Conservation (phyloP, 2,888 invertebrate species). For the Eucera pruinosa region DNA sequence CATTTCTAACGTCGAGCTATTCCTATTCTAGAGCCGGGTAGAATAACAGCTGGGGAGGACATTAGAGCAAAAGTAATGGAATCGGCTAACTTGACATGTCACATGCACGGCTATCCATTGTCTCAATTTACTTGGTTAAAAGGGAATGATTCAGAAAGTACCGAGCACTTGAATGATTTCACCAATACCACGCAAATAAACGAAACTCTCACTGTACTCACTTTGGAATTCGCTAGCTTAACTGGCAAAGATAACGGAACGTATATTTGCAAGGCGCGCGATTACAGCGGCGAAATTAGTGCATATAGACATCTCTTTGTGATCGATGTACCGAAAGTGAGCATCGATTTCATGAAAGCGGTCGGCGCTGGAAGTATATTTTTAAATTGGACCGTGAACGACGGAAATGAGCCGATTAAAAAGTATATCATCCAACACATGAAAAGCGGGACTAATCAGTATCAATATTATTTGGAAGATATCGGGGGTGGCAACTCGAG, state of each 20-base stretch:
- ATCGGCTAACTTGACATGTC: constrained; percentile 85
- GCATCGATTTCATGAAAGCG: constrained; percentile 90
- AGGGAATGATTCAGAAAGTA: constrained; percentile 85
- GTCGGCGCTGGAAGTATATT: constrained; percentile 91
- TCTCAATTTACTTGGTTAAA: constrained; percentile 87
- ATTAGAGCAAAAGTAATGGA: constrained; percentile 86
- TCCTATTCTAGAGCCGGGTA: constrained; percentile 84
- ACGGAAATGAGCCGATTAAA: constrained; percentile 90
- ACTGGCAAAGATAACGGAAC: constrained; percentile 91
- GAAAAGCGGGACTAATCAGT: constrained; percentile 86
- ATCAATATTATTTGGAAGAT: constrained; percentile 86
- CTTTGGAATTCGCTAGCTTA: constrained; percentile 86
- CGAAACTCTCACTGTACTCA: constrained; percentile 87
- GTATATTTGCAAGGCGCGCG: constrained; percentile 84
- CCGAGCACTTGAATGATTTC: constrained; percentile 80
- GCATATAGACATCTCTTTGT: constrained; percentile 86
- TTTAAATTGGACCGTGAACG: constrained; percentile 92
- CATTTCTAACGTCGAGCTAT: constrained; percentile 69
- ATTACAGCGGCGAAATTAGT: constrained; percentile 84
- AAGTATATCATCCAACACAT: constrained; percentile 86
- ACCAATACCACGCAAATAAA: constrained; percentile 84
- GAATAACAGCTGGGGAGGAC: constrained; percentile 84
- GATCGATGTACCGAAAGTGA: constrained; percentile 89
- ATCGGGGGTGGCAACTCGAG: constrained; percentile 89
- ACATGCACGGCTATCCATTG: constrained; percentile 87